phyloP scores from a whole-genome alignment of 2,797 vertebrate species.

The Poliocrania exsul region DNA sequence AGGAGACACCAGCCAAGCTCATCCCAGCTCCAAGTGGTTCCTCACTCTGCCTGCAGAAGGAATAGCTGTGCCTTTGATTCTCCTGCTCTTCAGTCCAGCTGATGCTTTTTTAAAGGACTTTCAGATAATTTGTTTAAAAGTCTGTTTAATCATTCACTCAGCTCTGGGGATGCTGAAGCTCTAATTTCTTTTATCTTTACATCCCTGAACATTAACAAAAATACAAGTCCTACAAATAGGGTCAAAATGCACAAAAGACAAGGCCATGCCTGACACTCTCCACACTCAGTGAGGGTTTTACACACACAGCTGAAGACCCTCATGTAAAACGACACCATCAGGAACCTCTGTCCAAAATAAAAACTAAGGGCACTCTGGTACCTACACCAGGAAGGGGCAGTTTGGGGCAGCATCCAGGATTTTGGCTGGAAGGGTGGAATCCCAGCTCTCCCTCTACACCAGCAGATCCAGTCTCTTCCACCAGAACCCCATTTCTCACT shows the following conservation, averaged over 20 bases:
- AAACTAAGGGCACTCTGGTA: neutral
- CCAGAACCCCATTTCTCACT: neutral
- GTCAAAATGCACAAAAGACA: neutral
- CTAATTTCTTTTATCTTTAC: neutral
- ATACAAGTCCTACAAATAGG: neutral
- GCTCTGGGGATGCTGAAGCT: neutral
- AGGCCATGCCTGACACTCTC: accelerated
- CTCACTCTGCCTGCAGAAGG: neutral
- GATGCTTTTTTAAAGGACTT: neutral
- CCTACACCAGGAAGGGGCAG: neutral
- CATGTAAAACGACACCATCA: neutral
- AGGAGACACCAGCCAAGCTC: neutral
- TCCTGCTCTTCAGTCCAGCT: neutral
- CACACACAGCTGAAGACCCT: neutral
- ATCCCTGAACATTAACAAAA: neutral
- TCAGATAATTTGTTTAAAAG: neutral
- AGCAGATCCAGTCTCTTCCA: neutral
- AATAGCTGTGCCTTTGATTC: neutral
- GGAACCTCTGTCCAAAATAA: neutral
- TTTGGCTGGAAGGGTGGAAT: neutral
- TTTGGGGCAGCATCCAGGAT: neutral
- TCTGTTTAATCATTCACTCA: neutral
- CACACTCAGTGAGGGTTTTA: accelerated
- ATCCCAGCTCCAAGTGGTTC: neutral
- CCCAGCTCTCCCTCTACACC: neutral